These are phyloP conservation scores for Acleris sparsana DNA, from an alignment of 2,888 invertebrate genomes.

Conservation along the genomic window DNA sequence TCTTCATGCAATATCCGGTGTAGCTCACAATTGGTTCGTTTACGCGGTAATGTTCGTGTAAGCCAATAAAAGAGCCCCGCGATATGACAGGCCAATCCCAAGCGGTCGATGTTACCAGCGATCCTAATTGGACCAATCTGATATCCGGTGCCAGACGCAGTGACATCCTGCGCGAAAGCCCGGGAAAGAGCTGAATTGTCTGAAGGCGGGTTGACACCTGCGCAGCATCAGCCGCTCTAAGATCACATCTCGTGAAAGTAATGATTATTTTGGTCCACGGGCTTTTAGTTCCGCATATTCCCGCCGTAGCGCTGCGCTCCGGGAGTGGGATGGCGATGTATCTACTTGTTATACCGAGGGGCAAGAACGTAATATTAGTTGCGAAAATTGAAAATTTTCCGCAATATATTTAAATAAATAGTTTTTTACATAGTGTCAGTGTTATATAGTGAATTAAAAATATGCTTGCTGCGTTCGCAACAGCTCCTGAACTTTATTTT, in stretches of 20 bases:
- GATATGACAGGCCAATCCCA: conserved; percentile 57
- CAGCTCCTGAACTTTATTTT: conserved; percentile 9
- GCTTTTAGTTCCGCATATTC: conserved; percentile 73
- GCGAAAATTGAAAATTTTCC: conserved; percentile 67
- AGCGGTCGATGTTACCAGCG: conserved; percentile 55
- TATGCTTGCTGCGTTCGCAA: conserved; percentile 14
- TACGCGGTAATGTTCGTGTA: conserved; percentile 61
- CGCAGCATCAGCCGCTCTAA: conserved; percentile 76
- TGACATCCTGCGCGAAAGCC: conserved; percentile 77
- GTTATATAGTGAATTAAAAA: conserved; percentile 26
- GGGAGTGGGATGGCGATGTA: conserved; percentile 64
- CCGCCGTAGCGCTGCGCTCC: conserved; percentile 71
- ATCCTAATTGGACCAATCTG: conserved; percentile 70
- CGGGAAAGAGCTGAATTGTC: conserved; percentile 63
- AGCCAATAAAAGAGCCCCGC: conserved; percentile 55
- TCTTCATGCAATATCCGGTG: conserved; percentile 75
- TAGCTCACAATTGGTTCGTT: conserved; percentile 58
- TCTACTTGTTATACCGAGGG: conserved; percentile 65
- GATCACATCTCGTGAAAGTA: conserved; percentile 83
- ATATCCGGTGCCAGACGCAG: conserved; percentile 67
- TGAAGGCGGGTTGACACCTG: conserved; percentile 67
- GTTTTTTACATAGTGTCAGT: conserved; percentile 38
- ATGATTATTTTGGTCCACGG: conserved; percentile 83
- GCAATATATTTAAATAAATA: conserved; percentile 47
- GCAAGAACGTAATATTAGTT: conserved; percentile 72